Base-by-base conservation (phyloP, 2,888 invertebrate species). In the Germaria angustata region DNA sequence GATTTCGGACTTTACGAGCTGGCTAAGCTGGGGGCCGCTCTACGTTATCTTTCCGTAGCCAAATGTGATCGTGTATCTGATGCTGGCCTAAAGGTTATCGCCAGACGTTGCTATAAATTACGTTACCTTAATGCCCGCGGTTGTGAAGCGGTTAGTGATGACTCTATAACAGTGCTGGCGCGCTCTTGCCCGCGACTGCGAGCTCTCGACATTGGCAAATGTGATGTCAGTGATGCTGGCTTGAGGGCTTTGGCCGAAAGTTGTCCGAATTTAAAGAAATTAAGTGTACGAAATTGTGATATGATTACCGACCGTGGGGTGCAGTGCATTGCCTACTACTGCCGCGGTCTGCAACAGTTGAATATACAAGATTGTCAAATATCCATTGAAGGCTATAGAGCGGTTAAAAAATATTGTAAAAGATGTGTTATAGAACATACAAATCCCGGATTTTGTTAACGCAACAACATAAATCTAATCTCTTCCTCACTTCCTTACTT, bases 281-380 rank as follows among this genome's bases (percentile, higher is more conserved):
- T 98, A 63, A 97, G 97, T 84, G 92, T 98, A 71, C 94, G 97
- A 87, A 97, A 96, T 87, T 98, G 98, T 92, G 97, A 98, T 92
- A 93, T 97, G 87, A 94, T 98, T 34, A 97, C 97, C 2, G 98
- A 98, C 90, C 93, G 95, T 71, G 98, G 98, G 0, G 93, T 96
- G 39, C 96, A 97, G 90, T 95, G 95, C 68, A 94, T 98, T 8
- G 97, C 98, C 0, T 97, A 97, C 89, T 96, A 96, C 89, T 97
- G 97, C 87, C 93, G 97, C 49, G 97, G 97, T 0, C 92, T 98
- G 44, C 96, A 97, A 75, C 98, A 98, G 89, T 92, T 98, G 9
- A 98, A 98, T 90, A 97, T 98, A 84, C 97, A 98, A 88, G 98
- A 98, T 90, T 98, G 98, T 82, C 96, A 96, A 80, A 95, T 98